Conservation (phyloP, 1,140 invertebrate genomes). For the Trichonephila clavipes region DNA sequence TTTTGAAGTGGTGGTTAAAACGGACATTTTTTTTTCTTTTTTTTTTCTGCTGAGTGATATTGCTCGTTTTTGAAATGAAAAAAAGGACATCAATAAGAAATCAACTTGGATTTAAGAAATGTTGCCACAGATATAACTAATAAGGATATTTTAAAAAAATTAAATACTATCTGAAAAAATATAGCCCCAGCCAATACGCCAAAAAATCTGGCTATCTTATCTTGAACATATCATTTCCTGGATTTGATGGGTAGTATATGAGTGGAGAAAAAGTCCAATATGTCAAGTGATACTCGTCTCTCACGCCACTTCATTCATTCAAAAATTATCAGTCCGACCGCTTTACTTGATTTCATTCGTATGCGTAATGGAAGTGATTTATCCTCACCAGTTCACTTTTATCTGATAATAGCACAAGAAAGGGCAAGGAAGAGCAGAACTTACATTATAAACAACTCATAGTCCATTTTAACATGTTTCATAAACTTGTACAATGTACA, state of each 20-base stretch:
- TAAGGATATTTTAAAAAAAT: too few relatives aligned
- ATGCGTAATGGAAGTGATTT: background rate
- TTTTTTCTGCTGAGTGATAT: too few relatives aligned
- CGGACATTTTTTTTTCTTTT: too few relatives aligned
- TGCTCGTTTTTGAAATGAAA: too few relatives aligned
- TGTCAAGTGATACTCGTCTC: constrained; percentile 36
- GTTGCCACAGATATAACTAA: too few relatives aligned
- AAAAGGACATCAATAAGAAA: too few relatives aligned
- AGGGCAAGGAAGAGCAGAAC: background rate
- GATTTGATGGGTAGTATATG: background rate
- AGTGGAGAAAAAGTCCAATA: constrained; percentile 34
- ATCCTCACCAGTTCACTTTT: background rate
- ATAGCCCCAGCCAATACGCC: background rate
- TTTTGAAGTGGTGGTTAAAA: too few relatives aligned
- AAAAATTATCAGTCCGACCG: background rate
- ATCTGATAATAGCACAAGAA: constrained; percentile 4
- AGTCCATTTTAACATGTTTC: background rate
- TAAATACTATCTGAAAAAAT: background rate
- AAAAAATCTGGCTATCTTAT: background rate
- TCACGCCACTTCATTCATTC: background rate
- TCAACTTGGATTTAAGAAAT: too few relatives aligned
- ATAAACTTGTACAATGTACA: background rate
- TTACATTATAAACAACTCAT: constrained; percentile 11
- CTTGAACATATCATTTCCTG: background rate
- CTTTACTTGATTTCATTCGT: background rate